Percentiles rank a stretch among this genome's conserved stretches.
These are phyloP conservation scores for Caenorhabditis latens DNA, from an alignment of 1,140 invertebrate genomes.

Conservation along the genomic window DNA sequence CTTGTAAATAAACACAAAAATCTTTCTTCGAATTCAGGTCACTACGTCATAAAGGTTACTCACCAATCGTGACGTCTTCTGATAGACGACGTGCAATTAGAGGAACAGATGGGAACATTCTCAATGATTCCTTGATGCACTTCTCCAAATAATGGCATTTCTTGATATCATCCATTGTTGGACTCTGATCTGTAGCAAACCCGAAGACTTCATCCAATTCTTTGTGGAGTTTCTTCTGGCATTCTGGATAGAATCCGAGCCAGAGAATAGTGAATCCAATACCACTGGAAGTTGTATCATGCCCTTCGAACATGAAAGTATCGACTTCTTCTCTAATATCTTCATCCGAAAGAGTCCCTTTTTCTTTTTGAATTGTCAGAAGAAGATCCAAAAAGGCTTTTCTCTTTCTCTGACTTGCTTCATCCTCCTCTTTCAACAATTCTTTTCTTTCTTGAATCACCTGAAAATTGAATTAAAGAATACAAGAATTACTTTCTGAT, in stretches of 20 bases:
- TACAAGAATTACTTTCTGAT: background rate
- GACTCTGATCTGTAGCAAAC: conserved; percentile 83
- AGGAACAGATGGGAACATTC: conserved; percentile 81
- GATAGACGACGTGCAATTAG: conserved; percentile 84
- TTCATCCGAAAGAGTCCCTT: conserved; percentile 81
- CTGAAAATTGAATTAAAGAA: conserved; percentile 72
- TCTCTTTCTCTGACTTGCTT: conserved; percentile 83
- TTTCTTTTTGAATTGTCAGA: conserved; percentile 84
- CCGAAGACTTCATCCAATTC: conserved; percentile 86
- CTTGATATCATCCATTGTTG: conserved; percentile 85
- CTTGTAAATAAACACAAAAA: background rate
- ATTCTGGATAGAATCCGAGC: conserved; percentile 78
- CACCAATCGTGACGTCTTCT: conserved; percentile 80
- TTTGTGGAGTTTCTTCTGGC: conserved; percentile 85
- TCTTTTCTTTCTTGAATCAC: conserved; percentile 84
- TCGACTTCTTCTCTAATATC: conserved; percentile 84
- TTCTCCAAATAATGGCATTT: conserved; percentile 88
- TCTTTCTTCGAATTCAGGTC: background rate
- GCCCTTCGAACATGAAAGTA: conserved; percentile 85
- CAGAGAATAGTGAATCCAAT: conserved; percentile 82
- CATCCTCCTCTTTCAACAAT: conserved; percentile 34
- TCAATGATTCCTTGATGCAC: conserved; percentile 85
- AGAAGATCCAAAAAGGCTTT: conserved; percentile 92
- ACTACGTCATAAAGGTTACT: background rate
- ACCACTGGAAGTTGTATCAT: conserved; percentile 89